Base-by-base conservation (phyloP, 2,888 invertebrate species). In the Neoitamus cyanurus region DNA sequence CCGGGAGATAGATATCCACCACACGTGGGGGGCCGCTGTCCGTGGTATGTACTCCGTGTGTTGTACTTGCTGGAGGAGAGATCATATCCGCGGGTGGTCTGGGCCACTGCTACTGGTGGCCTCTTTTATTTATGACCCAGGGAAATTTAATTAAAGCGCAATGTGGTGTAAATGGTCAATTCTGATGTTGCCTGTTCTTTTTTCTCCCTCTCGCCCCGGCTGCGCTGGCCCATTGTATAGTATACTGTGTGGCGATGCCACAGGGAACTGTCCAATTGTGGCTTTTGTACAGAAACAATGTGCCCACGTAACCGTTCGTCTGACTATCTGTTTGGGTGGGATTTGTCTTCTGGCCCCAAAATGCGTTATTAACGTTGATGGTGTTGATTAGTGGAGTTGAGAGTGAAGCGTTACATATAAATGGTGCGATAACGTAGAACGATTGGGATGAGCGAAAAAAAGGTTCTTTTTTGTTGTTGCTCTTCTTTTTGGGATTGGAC, bases 101-200 rank as follows among this genome's bases (percentile, higher is more conserved):
- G 15, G 58, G 58, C 58, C 25, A 58, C 58, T 68, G 31, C 58
- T 34, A 31, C 36, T 70, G 37, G 78, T 69, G 69, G 42, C n/a
- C 31, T 69, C 28, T 75, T 69, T 77, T 78, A 84, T 84, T 84
- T 84, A 84, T 84, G 84, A 84, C 84, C 69, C 48, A 34, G 58
- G 58, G 84, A 84, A 84, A 84, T 84, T 84, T 84, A 84, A 84
- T 84, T 84, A 84, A 84, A 84, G 84, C 48, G 78, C 58, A 75
- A 84, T 84, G 36, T 84, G 73, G 48, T 83, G 72, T 83, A 70
- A 48, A 48, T 83, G 70, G 70, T 70, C 34, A 70, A 83, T 83
- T 72, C 69, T 83, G 20, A 30, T 83, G 73, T 83, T 42, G 11
- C 30, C 31, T 72, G 42, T 72, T 58, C n/a, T 78, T 31, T 34